Conservation (phyloP, 23 tunicate species). For the Phallusia fumigata region DNA sequence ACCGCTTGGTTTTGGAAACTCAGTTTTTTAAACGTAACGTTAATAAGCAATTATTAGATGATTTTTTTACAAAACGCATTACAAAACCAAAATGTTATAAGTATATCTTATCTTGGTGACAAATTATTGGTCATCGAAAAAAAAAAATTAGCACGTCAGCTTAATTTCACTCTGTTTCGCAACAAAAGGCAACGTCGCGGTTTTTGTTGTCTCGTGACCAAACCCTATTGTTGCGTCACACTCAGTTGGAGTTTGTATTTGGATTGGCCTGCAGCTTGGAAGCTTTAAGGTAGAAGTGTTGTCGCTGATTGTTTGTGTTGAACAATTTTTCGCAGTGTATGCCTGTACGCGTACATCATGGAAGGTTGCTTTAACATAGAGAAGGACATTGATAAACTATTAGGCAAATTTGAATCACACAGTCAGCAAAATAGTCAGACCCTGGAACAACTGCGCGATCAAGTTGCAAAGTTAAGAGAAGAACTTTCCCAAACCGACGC, state of each 20-base stretch:
- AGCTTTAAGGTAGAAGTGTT: too few relatives aligned
- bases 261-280: too few relatives aligned
- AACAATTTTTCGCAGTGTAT: neutral
- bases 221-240: constrained; percentile 5
- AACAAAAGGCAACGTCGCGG: neutral
- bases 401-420: constrained; percentile 52
- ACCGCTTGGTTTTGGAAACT: too few relatives aligned
- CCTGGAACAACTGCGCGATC: constrained; percentile 42
- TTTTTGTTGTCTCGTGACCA: constrained; percentile 3
- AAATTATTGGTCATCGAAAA: too few relatives aligned
- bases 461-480: constrained; percentile 43
- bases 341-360: constrained; percentile 11
- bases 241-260: neutral
- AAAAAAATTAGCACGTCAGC: neutral
- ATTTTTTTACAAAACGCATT: too few relatives aligned
- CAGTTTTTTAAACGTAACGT: too few relatives aligned
- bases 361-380: constrained; percentile 80
- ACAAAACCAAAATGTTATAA: too few relatives aligned
- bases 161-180: constrained; percentile 1
- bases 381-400: constrained; percentile 78
- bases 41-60: too few relatives aligned
- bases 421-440: constrained; percentile 43
- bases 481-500: constrained; percentile 27
- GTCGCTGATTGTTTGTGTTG: too few relatives aligned
- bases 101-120: too few relatives aligned